Evolutionary conservation across 2,888 invertebrate genomes (phyloP), one percentile per base, ranked within the genome.

Genomic region (Platycheirus albimanus): DNA sequence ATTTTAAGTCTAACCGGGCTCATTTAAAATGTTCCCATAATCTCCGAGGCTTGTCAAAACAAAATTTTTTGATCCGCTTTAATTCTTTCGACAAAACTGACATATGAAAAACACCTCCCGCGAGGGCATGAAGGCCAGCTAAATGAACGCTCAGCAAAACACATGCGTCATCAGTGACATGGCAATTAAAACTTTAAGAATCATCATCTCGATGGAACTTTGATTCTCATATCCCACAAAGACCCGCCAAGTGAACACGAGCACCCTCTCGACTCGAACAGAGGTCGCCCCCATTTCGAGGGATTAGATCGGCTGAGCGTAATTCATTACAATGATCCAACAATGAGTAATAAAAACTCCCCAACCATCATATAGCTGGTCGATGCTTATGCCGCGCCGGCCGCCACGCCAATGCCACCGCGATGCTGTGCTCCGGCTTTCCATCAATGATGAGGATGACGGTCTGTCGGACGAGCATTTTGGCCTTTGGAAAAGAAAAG

Each of bases 251-350:
- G 20, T 56, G 38, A 58, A 36, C 63, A 51, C 30, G 15, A n/a
- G 5, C 7, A 11, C 58, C 63, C 71, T 71, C 63, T 47, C 66
- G 33, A 49, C 63, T 47, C 66, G 33, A 49, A 43, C 64, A 71
- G 49, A 74, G 77, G 77, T 83, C 64, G 77, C 69, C 77, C 72
- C 83, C 78, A 83, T 83, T 83, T 78, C 24, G 17, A 72, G 72
- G 83, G 83, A 83, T 83, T 83, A 83, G 72, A 67, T 78, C 72
- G 72, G 69, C 83, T 83, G 78, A 83, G 77, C 77, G 78, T 83
- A 83, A 83, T 83, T 83, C 83, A 83, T 83, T 78, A 83, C 77
- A 83, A 72, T 83, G 77, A 83, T 83, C 83, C 72, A 67, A 67
- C 67, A 83, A 83, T 83, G 83, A 74, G 83, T 78, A 83, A 83